phyloP scores from a whole-genome alignment of 2,888 invertebrate species.

The Idaea biselata region DNA sequence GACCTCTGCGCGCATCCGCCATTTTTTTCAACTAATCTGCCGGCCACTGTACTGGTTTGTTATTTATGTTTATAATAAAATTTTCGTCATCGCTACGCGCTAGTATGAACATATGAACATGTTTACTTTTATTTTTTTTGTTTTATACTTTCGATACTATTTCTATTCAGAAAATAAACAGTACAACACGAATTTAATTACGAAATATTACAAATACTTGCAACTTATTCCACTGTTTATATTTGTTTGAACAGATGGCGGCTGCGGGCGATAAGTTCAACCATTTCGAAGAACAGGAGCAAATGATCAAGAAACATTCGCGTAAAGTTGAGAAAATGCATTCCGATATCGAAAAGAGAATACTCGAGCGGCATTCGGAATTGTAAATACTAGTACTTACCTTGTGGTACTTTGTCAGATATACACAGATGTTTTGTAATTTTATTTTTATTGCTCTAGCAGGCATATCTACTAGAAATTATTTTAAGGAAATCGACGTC shows the following conservation, averaged over 20 bases:
- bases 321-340: constrained; percentile 93
- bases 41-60: constrained; percentile 6
- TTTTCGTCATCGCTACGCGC: neutral
- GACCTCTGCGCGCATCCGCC: no score
- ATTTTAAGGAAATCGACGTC: no score
- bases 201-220: no score
- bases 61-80: constrained; percentile 10
- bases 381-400: constrained; percentile 76
- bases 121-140: no score
- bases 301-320: constrained; percentile 90
- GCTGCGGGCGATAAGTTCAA: constrained; percentile 83
- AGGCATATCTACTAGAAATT: no score
- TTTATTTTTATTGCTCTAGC: no score
- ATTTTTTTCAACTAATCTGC: no score
- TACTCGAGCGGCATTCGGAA: constrained; percentile 88
- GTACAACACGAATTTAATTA: no score
- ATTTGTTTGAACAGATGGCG: constrained; percentile 57
- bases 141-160: no score
- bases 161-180: no score
- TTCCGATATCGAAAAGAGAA: constrained; percentile 87
- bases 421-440: neutral
- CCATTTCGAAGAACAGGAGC: constrained; percentile 84
- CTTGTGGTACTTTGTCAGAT: neutral
- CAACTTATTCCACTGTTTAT: constrained; percentile 1
- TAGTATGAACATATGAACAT: neutral